Base-by-base conservation (phyloP, 2,797 vertebrate species). In the Gadopsis marmoratus region DNA sequence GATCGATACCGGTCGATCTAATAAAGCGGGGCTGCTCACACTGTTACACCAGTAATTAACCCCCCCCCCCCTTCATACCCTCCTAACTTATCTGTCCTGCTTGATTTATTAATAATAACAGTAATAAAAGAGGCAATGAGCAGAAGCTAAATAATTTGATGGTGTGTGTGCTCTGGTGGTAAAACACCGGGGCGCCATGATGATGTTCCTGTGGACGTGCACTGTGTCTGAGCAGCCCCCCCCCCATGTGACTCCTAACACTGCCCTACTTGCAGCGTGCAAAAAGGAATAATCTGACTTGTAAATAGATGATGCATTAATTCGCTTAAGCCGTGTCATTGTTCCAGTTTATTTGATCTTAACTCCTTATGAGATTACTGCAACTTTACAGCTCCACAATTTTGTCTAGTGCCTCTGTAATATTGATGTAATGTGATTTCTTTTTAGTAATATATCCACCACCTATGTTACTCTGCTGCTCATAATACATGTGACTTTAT, bases 1-100 rank as follows among this genome's bases (percentile, higher is more conserved):
- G 92, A 94, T 95, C 95, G 93, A 95, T 95, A 87, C 81, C 41
- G 91, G 91, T 90, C 92, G 87, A 94, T 95, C 90, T 94, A 95
- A 95, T 95, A 95, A 95, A 95, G 89, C 91, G 93, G 90, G 91
- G 89, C 81, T 83, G 89, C 91, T 85, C 91, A 89, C 92, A 82
- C 87, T 88, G 92, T 93, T 91, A 94, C 93, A 94, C 89, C 89
- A 74, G 88, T 91, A 93, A 94, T 95, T 93, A 95, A 90, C 88
- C 82, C 71, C 89, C 70, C 78, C 73, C 68, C 78, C 63, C 41
- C 31, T 31, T n/a, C 47, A 23, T n/a, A 31, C 72, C 74, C 41
- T 35, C 31, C 37, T 31, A 74, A 87, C 73, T 74, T 74, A 65
- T 79, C 84, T 80, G 86, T 84, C 76, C 66, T 82, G 85, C 87